Evolutionary conservation across 1,140 invertebrate genomes (phyloP), one percentile per base, ranked within the genome.

Genomic region (Brachionus sp.): DNA sequence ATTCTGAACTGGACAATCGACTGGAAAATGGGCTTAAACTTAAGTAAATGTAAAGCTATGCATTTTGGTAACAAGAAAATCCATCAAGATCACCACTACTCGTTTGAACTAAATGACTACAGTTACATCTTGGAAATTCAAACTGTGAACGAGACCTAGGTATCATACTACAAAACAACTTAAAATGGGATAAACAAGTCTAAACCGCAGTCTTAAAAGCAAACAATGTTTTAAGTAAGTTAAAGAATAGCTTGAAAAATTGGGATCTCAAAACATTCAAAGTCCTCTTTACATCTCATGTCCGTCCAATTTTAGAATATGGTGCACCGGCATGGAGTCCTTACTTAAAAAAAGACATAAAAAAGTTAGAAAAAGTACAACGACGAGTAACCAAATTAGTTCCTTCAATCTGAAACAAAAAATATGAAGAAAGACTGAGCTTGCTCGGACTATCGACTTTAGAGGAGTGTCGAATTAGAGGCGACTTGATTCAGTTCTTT

Each of bases 291-390:
- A 23, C 70, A 29, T 44, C 70, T 75, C 70, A 44, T 42, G 70
- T 75, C 12, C 70, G 25, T 50, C 70, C 35, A 42, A 42, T 75
- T 75, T 50, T 75, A 75, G 70, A 75, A 50, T 75, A 75, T 75
- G 35, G 37, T 42, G 37, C 35, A 75, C 70, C 70, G 37, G 35
- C 44, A 44, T 75, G 70, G 35, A 75, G 44, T 50, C 35, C 35
- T 23, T 75, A 44, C 37, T 19, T 42, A 42, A 75, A 75, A 75
- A 50, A 19, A 44, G 70, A 75, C 0, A 50, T 44, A 23, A 50
- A 35, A 75, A 75, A 39, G 25, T 50, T 6, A 35, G 19, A 25
- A 44, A 75, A 75, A 39, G 25, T 29, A 35, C 70, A 75, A 29
- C 37, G 70, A 75, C 16, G 70, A 75, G 70, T 19, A 75, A 39